Base-by-base conservation (phyloP, 1,140 invertebrate species). In the Conus ventricosus region DNA sequence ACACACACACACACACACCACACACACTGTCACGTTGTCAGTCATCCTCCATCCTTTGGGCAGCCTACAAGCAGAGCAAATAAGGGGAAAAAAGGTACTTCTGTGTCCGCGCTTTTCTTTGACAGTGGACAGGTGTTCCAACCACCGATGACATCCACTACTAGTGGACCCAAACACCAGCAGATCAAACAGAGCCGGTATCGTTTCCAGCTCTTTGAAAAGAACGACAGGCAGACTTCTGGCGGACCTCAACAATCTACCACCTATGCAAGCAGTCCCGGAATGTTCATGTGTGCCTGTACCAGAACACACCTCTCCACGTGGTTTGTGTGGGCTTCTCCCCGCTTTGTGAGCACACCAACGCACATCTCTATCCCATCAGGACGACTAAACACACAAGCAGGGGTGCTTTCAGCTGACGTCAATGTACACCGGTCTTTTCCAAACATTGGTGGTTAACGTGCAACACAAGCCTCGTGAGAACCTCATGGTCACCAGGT, bases 321-420 rank as follows among this genome's bases (percentile, higher is more conserved):
- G 20, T 23, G 67, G 23, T 23, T 71, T n/a, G 67, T 71, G 60
- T 71, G 67, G 13, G 67, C 11, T 23, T 20, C 20, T 71, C 67
- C 15, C 67, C 20, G 6, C 6, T 71, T 71, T 23, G 20, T 71
- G 67, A n/a, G 23, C 11, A 20, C 67, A 23, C 60, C 20, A 71
- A 23, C 67, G 67, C 13, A 71, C 67, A 71, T 71, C 23, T 71
- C 13, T 6, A 63, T 23, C 67, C 11, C 67, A 71, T 71, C 67
- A n/a, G 67, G 67, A 71, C 67, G 67, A 71, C 10, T n/a, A 82
- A 82, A 82, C 80, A 82, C 17, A n/a, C 25, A 11, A 82, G 17
- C 80, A 82, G 25, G 13, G 15, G 39, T 20, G 25, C 15, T 55
- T 82, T 39, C 80, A 82, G 6, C 17, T 51, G 54, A 82, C 39